Evolutionary conservation across 2,888 invertebrate genomes (phyloP).

Genomic region (Brachypalpus laphriformis): DNA sequence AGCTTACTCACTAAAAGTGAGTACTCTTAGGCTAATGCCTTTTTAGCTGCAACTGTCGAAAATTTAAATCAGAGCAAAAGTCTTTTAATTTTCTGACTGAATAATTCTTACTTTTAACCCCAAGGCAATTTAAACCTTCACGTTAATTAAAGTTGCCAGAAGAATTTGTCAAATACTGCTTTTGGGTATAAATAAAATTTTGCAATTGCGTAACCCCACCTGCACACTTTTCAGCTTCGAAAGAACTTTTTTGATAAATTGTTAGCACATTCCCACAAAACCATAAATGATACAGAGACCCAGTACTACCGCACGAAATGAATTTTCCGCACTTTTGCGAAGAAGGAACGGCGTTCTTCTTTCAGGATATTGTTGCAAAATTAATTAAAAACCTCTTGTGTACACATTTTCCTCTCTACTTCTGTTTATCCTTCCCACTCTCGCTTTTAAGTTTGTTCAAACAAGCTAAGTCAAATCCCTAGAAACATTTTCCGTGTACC

Average conservation of each 20-base stretch:
- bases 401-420: not conserved
- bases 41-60: not conserved
- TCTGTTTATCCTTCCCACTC: not conserved
- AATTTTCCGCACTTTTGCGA: not conserved
- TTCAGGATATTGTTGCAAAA: conserved; percentile 37
- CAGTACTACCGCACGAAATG: not conserved
- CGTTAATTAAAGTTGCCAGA: not conserved
- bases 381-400: conserved; percentile 40
- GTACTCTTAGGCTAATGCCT: too few species aligned
- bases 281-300: not conserved
- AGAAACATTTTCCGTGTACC: conserved; percentile 1
- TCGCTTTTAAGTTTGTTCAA: not conserved
- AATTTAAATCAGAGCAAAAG: not conserved
- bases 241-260: conserved; percentile 1
- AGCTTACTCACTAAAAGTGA: too few species aligned
- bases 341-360: not conserved
- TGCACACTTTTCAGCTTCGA: not conserved
- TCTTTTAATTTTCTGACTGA: not conserved
- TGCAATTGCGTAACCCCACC: not conserved
- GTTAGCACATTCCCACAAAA: conserved; percentile 7
- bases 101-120: not conserved
- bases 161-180: not conserved
- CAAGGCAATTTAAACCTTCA: not conserved
- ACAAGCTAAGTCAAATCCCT: conserved; percentile 10
- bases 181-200: not conserved